Percentiles rank a stretch among this genome's conserved stretches.
Conservation (phyloP, 2,888 invertebrate species). For the Heliconius erato region DNA sequence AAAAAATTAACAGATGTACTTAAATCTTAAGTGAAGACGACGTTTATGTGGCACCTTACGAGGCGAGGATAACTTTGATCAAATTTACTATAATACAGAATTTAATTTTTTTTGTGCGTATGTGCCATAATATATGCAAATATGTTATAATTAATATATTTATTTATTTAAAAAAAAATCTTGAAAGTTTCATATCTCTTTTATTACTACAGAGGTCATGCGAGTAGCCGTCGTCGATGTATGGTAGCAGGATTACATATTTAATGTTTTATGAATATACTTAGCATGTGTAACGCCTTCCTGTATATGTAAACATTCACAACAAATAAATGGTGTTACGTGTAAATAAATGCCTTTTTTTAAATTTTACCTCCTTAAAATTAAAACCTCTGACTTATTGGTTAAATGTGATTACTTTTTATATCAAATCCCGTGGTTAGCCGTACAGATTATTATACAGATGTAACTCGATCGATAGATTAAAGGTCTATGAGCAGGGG, state of each 20-base stretch:
- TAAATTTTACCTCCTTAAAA: background rate
- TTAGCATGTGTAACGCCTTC: conserved; percentile 19
- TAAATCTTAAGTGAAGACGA: no score
- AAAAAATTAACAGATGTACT: no score
- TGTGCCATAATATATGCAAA: background rate
- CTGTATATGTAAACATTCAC: conserved; percentile 29
- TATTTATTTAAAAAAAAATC: background rate
- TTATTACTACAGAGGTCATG: conserved; percentile 1
- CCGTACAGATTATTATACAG: no score
- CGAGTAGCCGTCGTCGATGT: conserved; percentile 17
- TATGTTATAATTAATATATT: no score
- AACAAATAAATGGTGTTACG: conserved; percentile 59
- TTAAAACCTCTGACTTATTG: no score
- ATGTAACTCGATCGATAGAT: no score
- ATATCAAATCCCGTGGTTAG: no score
- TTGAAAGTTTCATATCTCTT: conserved; percentile 3
- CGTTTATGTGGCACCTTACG: no score
- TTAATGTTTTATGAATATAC: conserved; percentile 24
- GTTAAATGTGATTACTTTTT: no score
- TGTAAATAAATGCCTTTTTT: conserved; percentile 49
- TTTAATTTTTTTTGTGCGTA: background rate
- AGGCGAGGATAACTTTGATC: no score
- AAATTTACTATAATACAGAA: no score
- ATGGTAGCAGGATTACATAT: conserved; percentile 22
- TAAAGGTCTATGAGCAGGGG: no score